Conservation (phyloP, 1,140 invertebrate species). For the Capitella teleta region DNA sequence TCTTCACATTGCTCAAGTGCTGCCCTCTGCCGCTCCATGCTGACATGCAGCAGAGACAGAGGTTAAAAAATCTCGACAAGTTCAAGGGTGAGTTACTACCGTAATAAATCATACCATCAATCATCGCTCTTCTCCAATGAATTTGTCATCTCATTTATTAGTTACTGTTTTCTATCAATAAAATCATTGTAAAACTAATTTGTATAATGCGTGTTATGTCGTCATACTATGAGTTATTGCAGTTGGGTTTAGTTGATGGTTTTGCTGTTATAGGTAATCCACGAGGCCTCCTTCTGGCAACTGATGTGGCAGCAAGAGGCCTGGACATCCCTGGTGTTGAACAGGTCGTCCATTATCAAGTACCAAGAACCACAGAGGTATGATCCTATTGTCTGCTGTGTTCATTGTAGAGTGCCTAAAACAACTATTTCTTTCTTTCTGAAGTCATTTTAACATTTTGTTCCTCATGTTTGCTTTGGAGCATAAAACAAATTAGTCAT, state of each 20-base stretch:
- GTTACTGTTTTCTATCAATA: not conserved
- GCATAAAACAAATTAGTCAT: constrained; percentile 1
- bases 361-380: constrained; percentile 84
- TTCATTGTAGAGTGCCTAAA: too few species aligned
- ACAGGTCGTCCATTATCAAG: constrained; percentile 95
- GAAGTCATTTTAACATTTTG: too few species aligned
- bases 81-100: constrained; percentile 71
- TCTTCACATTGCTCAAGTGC: constrained; percentile 69
- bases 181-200: not conserved
- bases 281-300: constrained; percentile 76
- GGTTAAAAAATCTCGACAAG: constrained; percentile 85
- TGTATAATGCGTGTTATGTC: too few species aligned
- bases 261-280: constrained; percentile 20
- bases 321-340: constrained; percentile 88
- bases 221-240: too few species aligned
- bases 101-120: too few species aligned
- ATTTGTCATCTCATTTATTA: too few species aligned
- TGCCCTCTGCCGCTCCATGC: constrained; percentile 79
- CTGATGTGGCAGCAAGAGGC: constrained; percentile 93
- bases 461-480: too few species aligned
- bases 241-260: too few species aligned
- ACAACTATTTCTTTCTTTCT: too few species aligned
- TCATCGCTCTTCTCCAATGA: too few species aligned
- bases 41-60: constrained; percentile 85
- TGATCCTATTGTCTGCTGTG: too few species aligned